A percentile compares a stretch with the other conserved stretches of the same genome.
phyloP scores from a whole-genome alignment of 2,797 vertebrate genomes.

The Adelosebastes latens region DNA sequence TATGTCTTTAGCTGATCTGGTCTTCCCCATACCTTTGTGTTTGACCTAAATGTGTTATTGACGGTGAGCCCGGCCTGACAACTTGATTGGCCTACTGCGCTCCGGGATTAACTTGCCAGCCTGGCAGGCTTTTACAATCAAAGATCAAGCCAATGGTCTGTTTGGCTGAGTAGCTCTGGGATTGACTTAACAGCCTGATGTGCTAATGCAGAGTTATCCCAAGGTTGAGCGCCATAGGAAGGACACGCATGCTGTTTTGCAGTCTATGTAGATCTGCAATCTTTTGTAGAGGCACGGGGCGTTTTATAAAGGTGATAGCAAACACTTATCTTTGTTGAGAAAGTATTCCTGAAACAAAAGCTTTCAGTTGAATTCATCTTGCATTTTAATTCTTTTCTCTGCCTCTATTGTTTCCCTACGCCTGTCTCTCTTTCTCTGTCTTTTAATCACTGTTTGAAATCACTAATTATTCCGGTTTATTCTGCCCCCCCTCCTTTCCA shows the following conservation, averaged over 20 bases:
- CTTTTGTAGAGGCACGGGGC: constrained; percentile 17
- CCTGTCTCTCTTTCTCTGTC: constrained; percentile 24
- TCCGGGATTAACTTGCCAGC: constrained; percentile 75
- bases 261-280: constrained; percentile 37
- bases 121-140: constrained; percentile 76
- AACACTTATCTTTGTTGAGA: constrained; percentile 18
- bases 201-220: constrained; percentile 78
- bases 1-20: constrained; percentile 21
- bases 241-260: constrained; percentile 54
- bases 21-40: constrained; percentile 41
- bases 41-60: constrained; percentile 77
- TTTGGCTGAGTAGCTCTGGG: constrained; percentile 76
- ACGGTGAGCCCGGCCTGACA: constrained; percentile 61
- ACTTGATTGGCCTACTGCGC: constrained; percentile 73
- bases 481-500: neutral
- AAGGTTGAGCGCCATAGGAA: constrained; percentile 74
- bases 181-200: constrained; percentile 78
- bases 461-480: constrained; percentile 55
- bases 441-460: constrained; percentile 59
- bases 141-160: constrained; percentile 73
- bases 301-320: constrained; percentile 44
- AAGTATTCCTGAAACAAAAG: constrained; percentile 28
- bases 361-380: constrained; percentile 7
- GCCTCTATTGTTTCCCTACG: constrained; percentile 39
- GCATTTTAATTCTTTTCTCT: constrained; percentile 14